Base-by-base conservation (phyloP, 2,797 vertebrate genomes). In the Cyclopterus lumpus region DNA sequence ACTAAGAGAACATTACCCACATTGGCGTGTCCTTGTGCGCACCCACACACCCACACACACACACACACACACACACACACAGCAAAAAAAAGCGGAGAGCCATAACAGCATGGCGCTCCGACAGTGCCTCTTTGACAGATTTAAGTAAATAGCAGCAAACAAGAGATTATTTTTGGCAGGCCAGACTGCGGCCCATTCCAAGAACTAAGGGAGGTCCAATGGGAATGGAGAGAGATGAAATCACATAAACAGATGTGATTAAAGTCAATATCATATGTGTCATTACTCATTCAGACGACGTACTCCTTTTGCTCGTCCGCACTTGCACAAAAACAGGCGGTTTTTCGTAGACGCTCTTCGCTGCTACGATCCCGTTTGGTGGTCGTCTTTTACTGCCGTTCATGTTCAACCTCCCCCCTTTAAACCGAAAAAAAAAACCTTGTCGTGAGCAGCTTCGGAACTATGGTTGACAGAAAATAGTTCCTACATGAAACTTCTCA, bases 111-210 rank as follows among this genome's bases (percentile, higher is more conserved):
- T 54, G 61, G 60, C 80, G 77, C 86, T 93, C 88, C 87, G 80
- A 91, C 90, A 91, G 86, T 91, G 88, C 83, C 90, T 91, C 86
- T 92, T 91, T 93, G 92, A 94, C 91, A 93, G 92, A 93, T 94
- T 93, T 91, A 94, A 93, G 92, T 93, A 93, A 94, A 94, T 92
- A 93, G 92, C 93, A 92, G 91, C 88, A 94, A 94, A 94, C 92
- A 94, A 94, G 91, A 81, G 86, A 91, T 93, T 92, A 92, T 93
- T 92, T 92, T 94, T 94, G 93, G 93, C 93, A 93, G 87, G 79
- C 73, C 79, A 64, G 61, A 79, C 85, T 34, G 82, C 46, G n/a
- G 90, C 59, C 83, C 82, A 80, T 92, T 94, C 92, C 91, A 93
- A 94, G 91, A 93, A 93, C 89, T 86, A 85, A 89, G 82, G 88